These are phyloP conservation scores for Muscina levida DNA, from an alignment of 2,888 invertebrate species.

Conservation along the genomic window DNA sequence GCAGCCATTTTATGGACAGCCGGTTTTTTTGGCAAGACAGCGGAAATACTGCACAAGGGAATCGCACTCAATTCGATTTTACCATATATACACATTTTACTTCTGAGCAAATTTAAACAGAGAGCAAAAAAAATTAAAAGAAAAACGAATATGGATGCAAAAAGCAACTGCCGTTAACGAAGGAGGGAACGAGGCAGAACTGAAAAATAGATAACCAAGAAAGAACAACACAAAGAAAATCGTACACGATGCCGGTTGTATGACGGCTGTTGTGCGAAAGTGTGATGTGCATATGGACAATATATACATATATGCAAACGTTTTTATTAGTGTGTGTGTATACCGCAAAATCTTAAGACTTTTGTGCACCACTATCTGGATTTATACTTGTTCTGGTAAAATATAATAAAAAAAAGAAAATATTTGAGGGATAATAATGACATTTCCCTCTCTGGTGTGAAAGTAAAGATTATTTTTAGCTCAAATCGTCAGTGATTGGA, in stretches of 20 bases:
- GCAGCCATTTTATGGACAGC: constrained; percentile 61
- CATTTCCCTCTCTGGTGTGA: too few species aligned
- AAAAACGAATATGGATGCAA: constrained; percentile 49
- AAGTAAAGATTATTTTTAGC: too few species aligned
- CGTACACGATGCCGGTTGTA: constrained; percentile 51
- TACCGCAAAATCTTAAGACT: constrained; percentile 31
- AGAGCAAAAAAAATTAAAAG: constrained; percentile 17
- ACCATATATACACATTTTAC: constrained; percentile 49
- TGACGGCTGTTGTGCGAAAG: constrained; percentile 16
- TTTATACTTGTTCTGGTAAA: too few species aligned
- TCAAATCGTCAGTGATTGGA: too few species aligned
- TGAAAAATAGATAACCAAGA: constrained; percentile 42
- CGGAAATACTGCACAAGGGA: constrained; percentile 40
- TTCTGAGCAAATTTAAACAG: constrained; percentile 3
- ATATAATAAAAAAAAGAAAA: too few species aligned
- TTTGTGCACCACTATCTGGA: neutral
- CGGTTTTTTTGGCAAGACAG: constrained; percentile 55
- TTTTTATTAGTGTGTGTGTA: constrained; percentile 17
- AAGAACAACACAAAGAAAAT: constrained; percentile 34
- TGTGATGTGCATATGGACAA: constrained; percentile 36
- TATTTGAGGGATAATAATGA: too few species aligned
- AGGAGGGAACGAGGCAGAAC: constrained; percentile 12
- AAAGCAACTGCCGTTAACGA: constrained; percentile 46
- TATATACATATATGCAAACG: constrained; percentile 27
- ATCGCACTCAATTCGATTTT: constrained; percentile 41